Conservation (phyloP, 2,888 invertebrate genomes). For the Zygogramma bicolorata region DNA sequence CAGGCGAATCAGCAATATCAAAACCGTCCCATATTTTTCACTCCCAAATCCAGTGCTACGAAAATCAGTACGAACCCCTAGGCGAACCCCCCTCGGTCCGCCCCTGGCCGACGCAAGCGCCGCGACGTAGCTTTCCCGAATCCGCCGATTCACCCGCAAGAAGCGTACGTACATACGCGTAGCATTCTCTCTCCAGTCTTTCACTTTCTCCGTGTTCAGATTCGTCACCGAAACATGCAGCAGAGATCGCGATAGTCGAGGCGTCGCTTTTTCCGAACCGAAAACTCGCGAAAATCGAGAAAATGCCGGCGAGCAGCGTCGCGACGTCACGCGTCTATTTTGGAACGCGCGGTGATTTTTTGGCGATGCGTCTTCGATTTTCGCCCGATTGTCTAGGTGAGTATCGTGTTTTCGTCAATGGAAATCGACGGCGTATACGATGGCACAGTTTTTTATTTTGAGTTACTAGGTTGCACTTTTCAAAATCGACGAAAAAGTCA, state of each 20-base stretch:
- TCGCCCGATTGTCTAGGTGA: not conserved
- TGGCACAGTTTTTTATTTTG: too few relatives aligned
- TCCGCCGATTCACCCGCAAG: not conserved
- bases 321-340: not conserved
- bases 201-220: constrained; percentile 3
- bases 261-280: not conserved
- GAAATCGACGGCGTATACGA: not conserved
- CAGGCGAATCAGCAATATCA: too few relatives aligned
- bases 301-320: too few relatives aligned
- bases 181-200: not conserved
- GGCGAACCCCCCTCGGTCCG: not conserved
- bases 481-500: too few relatives aligned
- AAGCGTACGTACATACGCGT: not conserved
- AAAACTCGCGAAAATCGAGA: constrained; percentile 7
- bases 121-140: not conserved
- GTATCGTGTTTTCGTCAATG: not conserved
- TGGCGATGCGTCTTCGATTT: constrained; percentile 1
- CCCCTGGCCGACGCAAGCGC: not conserved
- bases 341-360: not conserved
- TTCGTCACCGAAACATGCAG: constrained; percentile 1
- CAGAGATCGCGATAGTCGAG: too few relatives aligned
- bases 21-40: too few relatives aligned
- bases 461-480: too few relatives aligned
- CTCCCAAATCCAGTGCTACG: not conserved
- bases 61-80: not conserved